phyloP scores from a whole-genome alignment of 2,113 vertebrate species.

The Menura novaehollandiae region DNA sequence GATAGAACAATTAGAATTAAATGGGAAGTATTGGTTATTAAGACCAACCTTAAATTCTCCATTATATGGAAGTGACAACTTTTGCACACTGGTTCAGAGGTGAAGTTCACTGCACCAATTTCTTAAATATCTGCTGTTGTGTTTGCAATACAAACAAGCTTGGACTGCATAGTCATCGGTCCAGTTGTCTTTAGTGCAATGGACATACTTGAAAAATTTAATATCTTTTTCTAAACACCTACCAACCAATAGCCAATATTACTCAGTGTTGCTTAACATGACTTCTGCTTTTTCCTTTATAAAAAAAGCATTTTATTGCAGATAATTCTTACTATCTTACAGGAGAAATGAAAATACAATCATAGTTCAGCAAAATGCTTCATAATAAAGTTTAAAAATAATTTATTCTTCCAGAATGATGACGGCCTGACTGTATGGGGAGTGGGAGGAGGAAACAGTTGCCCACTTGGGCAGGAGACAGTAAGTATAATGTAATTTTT shows the following conservation, averaged over 20 bases:
- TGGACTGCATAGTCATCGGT: not conserved
- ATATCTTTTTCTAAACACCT: not conserved
- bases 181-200: not conserved
- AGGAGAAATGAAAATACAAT: not conserved
- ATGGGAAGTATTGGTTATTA: not conserved
- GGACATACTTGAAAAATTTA: not conserved
- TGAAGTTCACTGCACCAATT: not conserved
- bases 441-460: constrained; percentile 52
- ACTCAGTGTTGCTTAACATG: not conserved
- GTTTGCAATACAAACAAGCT: not conserved
- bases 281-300: constrained; percentile 19
- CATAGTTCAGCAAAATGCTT: not conserved
- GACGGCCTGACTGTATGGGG: constrained; percentile 49
- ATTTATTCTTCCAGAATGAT: constrained; percentile 55
- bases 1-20: not conserved
- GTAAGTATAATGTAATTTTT: constrained; percentile 64
- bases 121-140: not conserved
- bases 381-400: not conserved
- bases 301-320: not conserved
- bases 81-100: not conserved
- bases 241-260: not conserved
- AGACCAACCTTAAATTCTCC: not conserved
- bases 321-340: not conserved
- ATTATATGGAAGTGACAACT: not conserved
- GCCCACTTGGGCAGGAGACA: constrained; percentile 67